These are phyloP conservation scores for Rostratula benghalensis DNA, from an alignment of 2,113 vertebrate species.

Conservation along the genomic window DNA sequence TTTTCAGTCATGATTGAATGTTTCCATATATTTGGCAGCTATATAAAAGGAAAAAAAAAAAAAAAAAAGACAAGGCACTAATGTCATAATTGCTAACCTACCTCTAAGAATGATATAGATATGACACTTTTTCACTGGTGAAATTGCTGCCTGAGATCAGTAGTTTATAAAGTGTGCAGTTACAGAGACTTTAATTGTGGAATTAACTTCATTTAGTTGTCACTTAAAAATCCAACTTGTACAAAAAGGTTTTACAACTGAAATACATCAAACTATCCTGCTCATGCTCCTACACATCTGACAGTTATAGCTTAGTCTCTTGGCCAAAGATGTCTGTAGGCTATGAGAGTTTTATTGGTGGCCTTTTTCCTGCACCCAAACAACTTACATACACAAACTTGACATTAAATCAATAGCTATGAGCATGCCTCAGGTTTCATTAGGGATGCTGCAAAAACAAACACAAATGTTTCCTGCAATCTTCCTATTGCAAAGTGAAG, in stretches of 20 bases:
- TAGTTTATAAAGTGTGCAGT: neutral
- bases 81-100: neutral
- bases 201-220: constrained; percentile 7
- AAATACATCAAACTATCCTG: neutral
- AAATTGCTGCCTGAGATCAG: neutral
- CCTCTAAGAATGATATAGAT: neutral
- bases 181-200: neutral
- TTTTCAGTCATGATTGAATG: no score
- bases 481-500: neutral
- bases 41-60: neutral
- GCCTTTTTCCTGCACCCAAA: neutral
- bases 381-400: neutral
- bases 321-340: neutral
- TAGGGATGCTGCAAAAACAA: neutral
- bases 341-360: neutral
- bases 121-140: neutral
- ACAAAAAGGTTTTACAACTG: neutral
- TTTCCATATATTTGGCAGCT: no score
- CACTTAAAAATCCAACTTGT: neutral
- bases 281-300: neutral
- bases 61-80: neutral
- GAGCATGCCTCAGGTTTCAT: neutral
- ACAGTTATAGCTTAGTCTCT: neutral
- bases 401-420: neutral
- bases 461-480: neutral